Percentiles rank a stretch among this genome's conserved stretches.
phyloP scores from a whole-genome alignment of 1,140 invertebrate genomes.

The Sitobion miscanthi region DNA sequence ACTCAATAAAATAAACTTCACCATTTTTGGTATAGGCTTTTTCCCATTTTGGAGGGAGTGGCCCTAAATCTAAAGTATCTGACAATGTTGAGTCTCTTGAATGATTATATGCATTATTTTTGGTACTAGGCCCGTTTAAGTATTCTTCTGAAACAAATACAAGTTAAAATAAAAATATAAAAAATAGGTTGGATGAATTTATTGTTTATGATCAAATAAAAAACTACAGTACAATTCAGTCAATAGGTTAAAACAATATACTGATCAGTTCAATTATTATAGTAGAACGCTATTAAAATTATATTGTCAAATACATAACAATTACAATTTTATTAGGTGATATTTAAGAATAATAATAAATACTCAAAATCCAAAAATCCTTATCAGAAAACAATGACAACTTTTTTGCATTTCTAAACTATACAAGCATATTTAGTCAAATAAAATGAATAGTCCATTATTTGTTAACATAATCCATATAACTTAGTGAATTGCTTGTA shows the following conservation, averaged over 20 bases:
- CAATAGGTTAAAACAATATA: not conserved
- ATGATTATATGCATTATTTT: constrained; percentile 38
- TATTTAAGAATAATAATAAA: no score
- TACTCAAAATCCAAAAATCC: no score
- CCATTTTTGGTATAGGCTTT: constrained; percentile 95
- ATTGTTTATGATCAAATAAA: no score
- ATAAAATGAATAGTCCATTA: no score
- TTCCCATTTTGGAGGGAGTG: constrained; percentile 94
- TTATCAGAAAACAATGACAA: no score
- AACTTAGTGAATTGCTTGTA: no score
- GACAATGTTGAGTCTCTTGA: constrained; percentile 40
- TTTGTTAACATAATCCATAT: no score
- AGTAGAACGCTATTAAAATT: not conserved
- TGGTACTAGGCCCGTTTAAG: not conserved
- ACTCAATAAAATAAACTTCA: constrained; percentile 98
- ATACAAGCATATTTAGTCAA: no score
- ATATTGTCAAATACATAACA: not conserved
- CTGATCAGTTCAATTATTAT: not conserved
- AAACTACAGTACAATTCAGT: not conserved
- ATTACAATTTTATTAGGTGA: not conserved
- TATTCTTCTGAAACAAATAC: constrained; percentile 21
- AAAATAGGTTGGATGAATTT: not conserved
- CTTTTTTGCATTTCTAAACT: no score
- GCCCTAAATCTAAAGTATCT: constrained; percentile 72
- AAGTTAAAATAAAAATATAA: not conserved